Base-by-base conservation (phyloP, 1,140 invertebrate genomes). In the Drosophila sp. region DNA sequence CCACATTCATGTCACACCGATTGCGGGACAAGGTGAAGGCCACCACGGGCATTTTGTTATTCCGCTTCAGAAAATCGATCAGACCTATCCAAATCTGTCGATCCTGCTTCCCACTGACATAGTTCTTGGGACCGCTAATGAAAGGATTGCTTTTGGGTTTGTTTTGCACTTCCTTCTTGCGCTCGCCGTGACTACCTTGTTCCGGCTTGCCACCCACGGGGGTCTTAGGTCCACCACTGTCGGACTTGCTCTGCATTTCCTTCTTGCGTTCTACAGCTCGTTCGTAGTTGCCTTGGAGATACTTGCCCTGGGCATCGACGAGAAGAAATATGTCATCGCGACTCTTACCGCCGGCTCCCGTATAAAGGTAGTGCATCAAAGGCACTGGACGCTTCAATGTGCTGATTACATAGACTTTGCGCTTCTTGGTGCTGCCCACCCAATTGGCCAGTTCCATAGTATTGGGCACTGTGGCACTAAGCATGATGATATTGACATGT, bases 381-480 rank as follows among this genome's bases (percentile, higher is more conserved):
- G 99, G 99, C 1, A 99, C 98, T 0, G 99, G 99, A 76, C 99
- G 93, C 90, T 99, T 98, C 0, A 94, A 92, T 0, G 99, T 99
- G 69, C 96, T 98, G 35, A 99, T 98, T 0, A 99, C 98, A 91
- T 97, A 98, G 66, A 99, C 98, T 90, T 98, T 98, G 67, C 96
- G 94, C 84, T 97, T 95, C 91, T 99, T 98, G 0, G 97, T 99
- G 65, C 95, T 94, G 1, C 99, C 99, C 50, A 99, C 96, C 99
- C 99, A 99, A 90, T 98, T 96, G 1, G 98, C 98, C 93, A 99
- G 98, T 92, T 99, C 96, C 70, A 98, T 92, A 2, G 98, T 97
- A 93, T 99, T 99, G 1, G 99, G 98, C 30, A 99, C 98, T 1
- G 99, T 99, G 1, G 99, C 99, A 91, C 97, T 99, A 8, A 99